Conservation (phyloP, 2,797 vertebrate species). For the Threskiornis aethiopicus region DNA sequence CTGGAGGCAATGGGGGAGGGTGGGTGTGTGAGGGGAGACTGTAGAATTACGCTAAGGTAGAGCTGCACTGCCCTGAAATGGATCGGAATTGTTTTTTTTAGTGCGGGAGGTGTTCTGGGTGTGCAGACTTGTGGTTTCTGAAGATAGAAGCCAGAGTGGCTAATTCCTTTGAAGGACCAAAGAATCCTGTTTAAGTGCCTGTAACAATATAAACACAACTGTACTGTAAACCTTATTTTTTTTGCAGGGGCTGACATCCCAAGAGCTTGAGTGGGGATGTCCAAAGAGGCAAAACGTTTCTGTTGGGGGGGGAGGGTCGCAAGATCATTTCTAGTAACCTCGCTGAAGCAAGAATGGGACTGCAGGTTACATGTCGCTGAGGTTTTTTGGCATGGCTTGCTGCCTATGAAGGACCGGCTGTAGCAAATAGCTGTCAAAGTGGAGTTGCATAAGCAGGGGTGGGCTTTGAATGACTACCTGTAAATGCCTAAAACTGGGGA, state of each 20-base stretch:
- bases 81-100: not conserved
- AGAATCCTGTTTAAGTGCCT: slow-evolving; percentile 75
- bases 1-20: not conserved
- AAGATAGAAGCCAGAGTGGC: slow-evolving; percentile 63
- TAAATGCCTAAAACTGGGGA: not conserved
- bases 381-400: not conserved
- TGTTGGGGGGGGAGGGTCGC: not conserved
- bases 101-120: slow-evolving; percentile 32
- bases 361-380: not conserved
- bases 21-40: slow-evolving; percentile 25
- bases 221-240: slow-evolving; percentile 62
- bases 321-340: slow-evolving; percentile 46
- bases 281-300: not conserved
- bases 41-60: slow-evolving; percentile 58
- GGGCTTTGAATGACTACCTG: not conserved
- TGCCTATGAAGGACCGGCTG: not conserved
- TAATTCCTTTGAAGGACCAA: slow-evolving; percentile 72
- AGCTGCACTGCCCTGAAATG: slow-evolving; percentile 63
- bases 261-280: slow-evolving; percentile 35
- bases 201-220: slow-evolving; percentile 67
- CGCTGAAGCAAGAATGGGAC: not conserved
- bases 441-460: not conserved
- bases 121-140: slow-evolving; percentile 67
- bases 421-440: not conserved
- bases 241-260: slow-evolving; percentile 37